Percentiles rank a stretch among this genome's conserved stretches.
These are phyloP conservation scores for Hydrozoanthus gracilis DNA, from an alignment of 92 coral and sea anemone species.

Conservation along the genomic window DNA sequence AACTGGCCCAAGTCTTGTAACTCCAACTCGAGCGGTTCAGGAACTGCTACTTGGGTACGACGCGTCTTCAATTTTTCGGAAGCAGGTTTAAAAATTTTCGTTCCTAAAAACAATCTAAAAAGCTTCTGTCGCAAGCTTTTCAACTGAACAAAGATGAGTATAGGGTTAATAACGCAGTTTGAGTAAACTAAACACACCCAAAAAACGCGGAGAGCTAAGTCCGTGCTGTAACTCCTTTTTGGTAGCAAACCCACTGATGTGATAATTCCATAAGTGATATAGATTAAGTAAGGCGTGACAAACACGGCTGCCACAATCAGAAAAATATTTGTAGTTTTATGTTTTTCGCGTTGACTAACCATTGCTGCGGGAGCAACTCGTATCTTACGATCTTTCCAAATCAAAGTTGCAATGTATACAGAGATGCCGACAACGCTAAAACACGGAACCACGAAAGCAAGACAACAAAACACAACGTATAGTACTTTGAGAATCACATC, in stretches of 20 bases:
- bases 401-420: not conserved
- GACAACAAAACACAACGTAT: slow-evolving; percentile 1
- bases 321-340: not conserved
- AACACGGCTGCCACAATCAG: not conserved
- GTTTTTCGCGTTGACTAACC: not conserved
- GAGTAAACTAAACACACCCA: not conserved
- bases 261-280: not conserved
- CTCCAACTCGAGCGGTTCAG: no score
- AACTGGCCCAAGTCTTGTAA: no score
- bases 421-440: not conserved
- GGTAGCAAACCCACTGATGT: not conserved
- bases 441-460: not conserved
- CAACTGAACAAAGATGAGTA: not conserved
- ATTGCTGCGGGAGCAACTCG: not conserved
- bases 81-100: no score
- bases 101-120: not conserved
- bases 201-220: not conserved
- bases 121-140: not conserved
- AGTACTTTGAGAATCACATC: not conserved
- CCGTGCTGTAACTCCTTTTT: not conserved
- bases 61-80: no score
- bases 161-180: not conserved
- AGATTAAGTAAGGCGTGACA: slow-evolving; percentile 6
- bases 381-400: not conserved
- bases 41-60: no score